Evolutionary conservation across 2,797 vertebrate genomes (phyloP), one percentile per base, ranked within the genome.

Genomic region (Ctenochaetus hawaiiensis): DNA sequence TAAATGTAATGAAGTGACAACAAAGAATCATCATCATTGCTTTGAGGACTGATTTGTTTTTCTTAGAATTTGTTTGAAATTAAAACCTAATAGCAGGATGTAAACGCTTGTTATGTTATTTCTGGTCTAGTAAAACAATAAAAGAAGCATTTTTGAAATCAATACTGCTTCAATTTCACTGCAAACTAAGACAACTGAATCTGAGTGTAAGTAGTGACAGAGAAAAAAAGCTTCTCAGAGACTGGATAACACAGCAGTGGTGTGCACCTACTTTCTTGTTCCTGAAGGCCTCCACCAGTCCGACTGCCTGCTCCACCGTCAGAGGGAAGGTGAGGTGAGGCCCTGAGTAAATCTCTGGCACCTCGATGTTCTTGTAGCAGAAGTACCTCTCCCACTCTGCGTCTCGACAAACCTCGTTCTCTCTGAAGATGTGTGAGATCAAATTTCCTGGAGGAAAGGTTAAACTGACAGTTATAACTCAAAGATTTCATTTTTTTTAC

Each of bases 201-300:
- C 1, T 64, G 51, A 39, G n/a, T 16, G 5, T 51, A 1, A 58
- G 3, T 6, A 45, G 8, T 18, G 54, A 39, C 2, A 1, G 3
- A 13, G 16, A 14, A 1, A 2, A 12, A 3, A 8, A 17, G 47
- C 18, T 20, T 56, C 37, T 9, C 9, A 44, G 13, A 64, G 12
- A 18, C 18, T 26, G 41, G 16, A 20, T 52, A 8, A 6, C 44
- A 12, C 3, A 57, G 20, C 41, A 5, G 6, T 4, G 11, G 8
- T 10, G 39, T 69, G 60, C 51, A 88, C 96, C 87, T 95, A 99
- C 98, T 91, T 97, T 96, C 90, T 97, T 97, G 87, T 95, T 95
- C 85, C 96, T 96, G 93, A 98, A 99, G 67, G 98, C 97, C 90
- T 99, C 98, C 82, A 99, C 92, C 77, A 99, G 93, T 80, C 92